Evolutionary conservation across 2,797 vertebrate genomes (phyloP), one percentile per base, ranked within the genome.

Genomic region (Halcyon leucocephala): DNA sequence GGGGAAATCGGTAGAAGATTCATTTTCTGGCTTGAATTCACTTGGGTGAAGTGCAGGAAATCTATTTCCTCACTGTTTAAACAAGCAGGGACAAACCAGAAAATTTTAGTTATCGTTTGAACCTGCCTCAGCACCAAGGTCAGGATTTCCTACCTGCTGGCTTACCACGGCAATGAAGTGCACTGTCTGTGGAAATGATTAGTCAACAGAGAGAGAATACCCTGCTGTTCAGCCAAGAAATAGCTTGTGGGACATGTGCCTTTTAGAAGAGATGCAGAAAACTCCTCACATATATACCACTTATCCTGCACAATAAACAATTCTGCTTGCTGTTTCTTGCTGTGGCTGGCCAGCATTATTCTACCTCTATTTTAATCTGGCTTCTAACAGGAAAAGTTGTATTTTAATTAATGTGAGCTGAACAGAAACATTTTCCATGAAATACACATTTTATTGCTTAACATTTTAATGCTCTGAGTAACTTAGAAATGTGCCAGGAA

Each of bases 391-490:
- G 28, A 83, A 52, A 31, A 67, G 29, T 61, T 79, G 26, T 73
- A 72, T 79, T 82, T 60, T 92, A 86, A 92, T 72, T 89, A 71
- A 61, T 46, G 28, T 69, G 29, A 89, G 41, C 37, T 29, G 83
- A 90, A 92, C 19, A 58, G 54, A 90, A 93, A 82, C 35, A 19
- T 76, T 86, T 79, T 61, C 58, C 58, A 81, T 29, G 14, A 92
- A 86, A 95, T 39, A 42, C 18, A 67, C 20, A 57, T 93, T 86
- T 82, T 89, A 90, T 79, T 82, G 62, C 83, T 89, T 65, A 89
- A 69, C 49, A 84, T 94, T 92, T 91, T 91, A 80, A 76, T 82
- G 84, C 19, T 57, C 57, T 76, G 66, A 74, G 25, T 65, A 90
- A 89, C 58, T 95, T 58, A 70, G 46, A 82, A 82, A 89, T 82